phyloP scores from a whole-genome alignment of 2,888 invertebrate genomes.

The Platycnemis pennipes region DNA sequence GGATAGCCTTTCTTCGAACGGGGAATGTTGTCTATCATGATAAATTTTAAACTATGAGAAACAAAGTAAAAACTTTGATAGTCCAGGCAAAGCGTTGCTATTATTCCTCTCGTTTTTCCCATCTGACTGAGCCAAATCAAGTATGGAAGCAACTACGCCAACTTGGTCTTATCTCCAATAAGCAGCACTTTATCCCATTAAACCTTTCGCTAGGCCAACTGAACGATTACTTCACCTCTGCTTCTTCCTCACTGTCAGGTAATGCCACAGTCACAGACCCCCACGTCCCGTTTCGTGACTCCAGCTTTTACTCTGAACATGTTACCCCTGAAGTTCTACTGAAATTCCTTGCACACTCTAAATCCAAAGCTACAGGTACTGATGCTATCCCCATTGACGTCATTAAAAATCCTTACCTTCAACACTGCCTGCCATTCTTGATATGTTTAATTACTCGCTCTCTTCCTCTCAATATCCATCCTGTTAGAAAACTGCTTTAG shows the following conservation, averaged over 20 bases:
- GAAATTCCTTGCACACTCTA: not conserved
- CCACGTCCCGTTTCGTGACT: not conserved
- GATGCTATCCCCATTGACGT: not conserved
- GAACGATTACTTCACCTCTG: not conserved
- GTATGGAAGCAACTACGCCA: not conserved
- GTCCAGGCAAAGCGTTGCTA: not conserved
- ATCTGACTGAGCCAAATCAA: not conserved
- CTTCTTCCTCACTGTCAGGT: not conserved
- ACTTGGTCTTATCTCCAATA: not conserved
- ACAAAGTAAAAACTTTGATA: not conserved
- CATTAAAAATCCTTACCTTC: not conserved
- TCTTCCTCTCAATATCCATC: not conserved
- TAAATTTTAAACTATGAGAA: not conserved
- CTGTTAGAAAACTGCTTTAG: not conserved
- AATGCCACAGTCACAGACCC: not conserved
- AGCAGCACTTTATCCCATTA: not conserved
- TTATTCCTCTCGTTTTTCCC: not conserved
- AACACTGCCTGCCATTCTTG: not conserved
- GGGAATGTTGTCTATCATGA: not conserved
- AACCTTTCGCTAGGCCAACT: not conserved
- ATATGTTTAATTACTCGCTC: constrained; percentile 6
- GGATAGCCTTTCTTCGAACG: too few species aligned
- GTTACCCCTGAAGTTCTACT: not conserved
- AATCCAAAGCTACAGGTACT: not conserved
- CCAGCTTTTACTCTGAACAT: not conserved